Percentiles rank a stretch among this genome's conserved stretches.
Evolutionary conservation across 1,140 invertebrate species (phyloP).

Genomic region (Neotoxoptera formosana): DNA sequence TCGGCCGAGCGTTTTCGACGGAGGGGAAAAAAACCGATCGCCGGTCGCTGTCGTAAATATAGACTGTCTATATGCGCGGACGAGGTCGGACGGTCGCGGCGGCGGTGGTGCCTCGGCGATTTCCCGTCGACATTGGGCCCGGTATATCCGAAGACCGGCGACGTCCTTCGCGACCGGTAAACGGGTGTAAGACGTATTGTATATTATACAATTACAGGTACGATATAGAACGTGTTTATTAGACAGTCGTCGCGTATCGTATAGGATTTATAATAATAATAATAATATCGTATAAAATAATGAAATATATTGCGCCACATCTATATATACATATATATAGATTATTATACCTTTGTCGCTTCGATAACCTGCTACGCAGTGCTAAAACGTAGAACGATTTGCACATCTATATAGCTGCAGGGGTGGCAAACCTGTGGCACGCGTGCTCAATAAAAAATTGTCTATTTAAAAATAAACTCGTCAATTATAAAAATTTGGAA

Average conservation of each 20-base stretch:
- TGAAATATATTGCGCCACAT: no score
- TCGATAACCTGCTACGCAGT: no score
- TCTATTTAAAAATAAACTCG: no score
- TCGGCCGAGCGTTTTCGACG: not conserved
- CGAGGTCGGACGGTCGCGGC: not conserved
- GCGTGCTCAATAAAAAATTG: no score
- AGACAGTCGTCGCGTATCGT: not conserved
- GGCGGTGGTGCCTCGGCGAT: not conserved
- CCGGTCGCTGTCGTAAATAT: not conserved
- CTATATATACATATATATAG: no score
- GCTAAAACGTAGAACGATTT: no score
- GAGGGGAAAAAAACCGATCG: not conserved
- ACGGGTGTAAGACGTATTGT: not conserved
- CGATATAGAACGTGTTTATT: not conserved
- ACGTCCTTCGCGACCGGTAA: not conserved
- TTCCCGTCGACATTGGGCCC: not conserved
- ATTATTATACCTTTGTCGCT: no score
- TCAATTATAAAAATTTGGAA: no score
- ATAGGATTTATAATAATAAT: not conserved
- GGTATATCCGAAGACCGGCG: not conserved
- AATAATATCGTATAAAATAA: no score
- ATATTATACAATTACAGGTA: no score
- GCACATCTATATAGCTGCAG: no score
- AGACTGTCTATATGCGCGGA: not conserved
- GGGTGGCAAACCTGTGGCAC: no score